Evolutionary conservation across 2,113 vertebrate species (phyloP).

Genomic region (Orthonyx spaldingii): DNA sequence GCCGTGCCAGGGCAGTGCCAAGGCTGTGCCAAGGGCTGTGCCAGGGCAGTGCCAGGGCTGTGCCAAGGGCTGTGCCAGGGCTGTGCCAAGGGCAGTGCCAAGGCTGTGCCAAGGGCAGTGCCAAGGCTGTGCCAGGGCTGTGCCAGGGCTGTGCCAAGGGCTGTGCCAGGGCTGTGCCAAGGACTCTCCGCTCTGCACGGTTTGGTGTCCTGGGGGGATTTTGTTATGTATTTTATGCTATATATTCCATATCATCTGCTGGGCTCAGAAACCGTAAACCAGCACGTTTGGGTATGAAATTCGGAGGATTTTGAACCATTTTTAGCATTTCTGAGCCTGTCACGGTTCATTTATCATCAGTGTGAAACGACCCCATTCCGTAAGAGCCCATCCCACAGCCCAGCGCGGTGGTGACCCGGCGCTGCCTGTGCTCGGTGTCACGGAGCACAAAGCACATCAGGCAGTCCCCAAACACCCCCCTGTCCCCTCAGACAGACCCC

Average conservation of each 20-base stretch:
- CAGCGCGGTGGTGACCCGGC: not conserved
- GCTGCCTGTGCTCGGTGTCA: rapidly evolving
- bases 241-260: too few species aligned
- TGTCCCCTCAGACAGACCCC: not conserved
- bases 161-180: not conserved
- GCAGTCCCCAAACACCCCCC: not conserved
- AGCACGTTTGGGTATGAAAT: not conserved
- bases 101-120: not conserved
- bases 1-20: too few species aligned
- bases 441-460: rapidly evolving
- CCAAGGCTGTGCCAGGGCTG: too few species aligned
- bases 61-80: too few species aligned
- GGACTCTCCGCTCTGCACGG: not conserved
- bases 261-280: too few species aligned
- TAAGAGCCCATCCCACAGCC: not conserved
- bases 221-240: too few species aligned
- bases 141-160: not conserved
- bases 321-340: not conserved
- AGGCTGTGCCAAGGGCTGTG: not conserved
- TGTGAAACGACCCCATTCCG: rapidly evolving
- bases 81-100: too few species aligned
- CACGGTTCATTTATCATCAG: not conserved
- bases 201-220: too few species aligned
- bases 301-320: not conserved
- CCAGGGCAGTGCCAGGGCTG: too few species aligned